Evolutionary conservation across 2,888 invertebrate species (phyloP).

Genomic region (Trissolcus japonicus): DNA sequence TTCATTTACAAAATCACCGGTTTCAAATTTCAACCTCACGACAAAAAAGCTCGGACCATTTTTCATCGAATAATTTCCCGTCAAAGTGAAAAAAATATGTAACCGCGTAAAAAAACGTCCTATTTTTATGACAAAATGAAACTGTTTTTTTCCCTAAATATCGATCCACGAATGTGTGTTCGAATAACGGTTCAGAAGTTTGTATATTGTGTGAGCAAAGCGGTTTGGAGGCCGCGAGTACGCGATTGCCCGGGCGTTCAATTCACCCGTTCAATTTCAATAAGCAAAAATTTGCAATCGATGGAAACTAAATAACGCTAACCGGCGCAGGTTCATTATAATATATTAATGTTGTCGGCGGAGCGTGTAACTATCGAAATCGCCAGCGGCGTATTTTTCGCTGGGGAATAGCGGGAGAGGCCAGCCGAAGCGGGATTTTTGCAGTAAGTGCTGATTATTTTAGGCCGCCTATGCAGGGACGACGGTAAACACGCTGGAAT

Average conservation of each 20-base stretch:
- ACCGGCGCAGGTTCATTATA: constrained; percentile 30
- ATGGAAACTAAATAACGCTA: constrained; percentile 25
- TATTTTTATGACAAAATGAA: too few relatives aligned
- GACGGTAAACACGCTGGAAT: constrained; percentile 25
- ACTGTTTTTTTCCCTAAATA: background rate
- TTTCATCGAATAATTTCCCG: too few relatives aligned
- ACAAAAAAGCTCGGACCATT: background rate
- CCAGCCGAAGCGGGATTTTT: constrained; percentile 7
- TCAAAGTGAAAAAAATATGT: too few relatives aligned
- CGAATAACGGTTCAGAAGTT: constrained; percentile 1
- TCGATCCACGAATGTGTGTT: background rate
- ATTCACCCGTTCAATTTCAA: constrained; percentile 22
- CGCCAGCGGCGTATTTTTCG: constrained; percentile 27
- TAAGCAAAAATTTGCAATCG: constrained; percentile 15
- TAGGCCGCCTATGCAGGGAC: constrained; percentile 14
- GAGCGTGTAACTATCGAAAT: constrained; percentile 22
- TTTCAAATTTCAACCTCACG: background rate
- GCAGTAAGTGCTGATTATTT: constrained; percentile 43
- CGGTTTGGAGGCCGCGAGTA: constrained; percentile 1
- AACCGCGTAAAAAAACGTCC: background rate
- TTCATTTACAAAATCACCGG: constrained; percentile 4
- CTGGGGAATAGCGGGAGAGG: background rate
- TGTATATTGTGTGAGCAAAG: background rate
- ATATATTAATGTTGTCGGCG: constrained; percentile 29
- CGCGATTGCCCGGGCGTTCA: constrained; percentile 24